Percentiles rank a stretch among this genome's conserved stretches.
These are phyloP conservation scores for Danio rerio DNA, from an alignment of 2,113 vertebrate genomes.

Conservation along the genomic window DNA sequence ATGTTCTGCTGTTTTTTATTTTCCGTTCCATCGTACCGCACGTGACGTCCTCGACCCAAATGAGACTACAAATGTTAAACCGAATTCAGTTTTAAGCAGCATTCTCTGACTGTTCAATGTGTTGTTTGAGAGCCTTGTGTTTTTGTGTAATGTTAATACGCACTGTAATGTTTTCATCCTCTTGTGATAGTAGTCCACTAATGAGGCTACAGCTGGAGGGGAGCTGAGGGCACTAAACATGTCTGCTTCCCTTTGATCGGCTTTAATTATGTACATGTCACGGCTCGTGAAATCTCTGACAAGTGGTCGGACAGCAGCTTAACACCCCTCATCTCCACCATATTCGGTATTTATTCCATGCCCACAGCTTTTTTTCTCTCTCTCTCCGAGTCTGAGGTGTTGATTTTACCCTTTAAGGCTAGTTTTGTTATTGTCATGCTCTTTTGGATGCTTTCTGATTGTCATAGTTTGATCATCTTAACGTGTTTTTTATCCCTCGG, in stretches of 20 bases:
- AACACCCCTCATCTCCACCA: not conserved
- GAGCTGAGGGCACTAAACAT: constrained; percentile 40
- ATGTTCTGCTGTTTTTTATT: not conserved
- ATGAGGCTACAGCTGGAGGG: constrained; percentile 41
- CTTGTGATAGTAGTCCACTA: not conserved
- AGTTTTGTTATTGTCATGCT: not conserved
- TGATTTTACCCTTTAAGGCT: not conserved
- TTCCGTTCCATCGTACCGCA: not conserved
- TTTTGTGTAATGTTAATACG: constrained; percentile 4
- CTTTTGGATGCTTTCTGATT: constrained; percentile 3
- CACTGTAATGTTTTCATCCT: constrained; percentile 9
- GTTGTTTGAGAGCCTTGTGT: not conserved
- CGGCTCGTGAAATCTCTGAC: constrained; percentile 32
- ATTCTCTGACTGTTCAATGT: not conserved
- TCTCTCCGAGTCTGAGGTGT: not conserved
- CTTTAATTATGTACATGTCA: constrained; percentile 39
- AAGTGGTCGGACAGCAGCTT: constrained; percentile 27
- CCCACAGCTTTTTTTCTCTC: not conserved
- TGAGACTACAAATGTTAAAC: not conserved
- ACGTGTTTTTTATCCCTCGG: not conserved
- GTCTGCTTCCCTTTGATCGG: constrained; percentile 36
- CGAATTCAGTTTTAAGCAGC: not conserved
- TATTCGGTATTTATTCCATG: constrained; percentile 19
- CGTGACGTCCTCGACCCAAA: not conserved
- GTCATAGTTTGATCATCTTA: not conserved